Conservation (phyloP, 2,888 invertebrate genomes). For the Caenorhabditis sp. region DNA sequence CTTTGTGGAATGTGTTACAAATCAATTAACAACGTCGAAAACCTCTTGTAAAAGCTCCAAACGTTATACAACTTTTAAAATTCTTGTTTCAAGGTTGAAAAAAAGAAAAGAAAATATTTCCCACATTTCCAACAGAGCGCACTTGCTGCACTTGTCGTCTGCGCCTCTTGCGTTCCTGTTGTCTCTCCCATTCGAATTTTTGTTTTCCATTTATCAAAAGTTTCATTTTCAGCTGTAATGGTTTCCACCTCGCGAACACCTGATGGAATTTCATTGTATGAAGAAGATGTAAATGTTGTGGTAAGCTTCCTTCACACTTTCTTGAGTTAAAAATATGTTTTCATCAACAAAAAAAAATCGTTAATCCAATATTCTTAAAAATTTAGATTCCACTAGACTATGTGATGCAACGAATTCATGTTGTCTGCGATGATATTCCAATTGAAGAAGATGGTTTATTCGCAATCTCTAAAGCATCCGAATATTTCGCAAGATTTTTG, state of each 20-base stretch:
- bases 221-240: not conserved
- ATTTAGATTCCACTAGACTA: slow-evolving; percentile 25
- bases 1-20: too few species aligned
- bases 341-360: too few species aligned
- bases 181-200: too few species aligned
- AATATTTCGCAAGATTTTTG: slow-evolving; percentile 19
- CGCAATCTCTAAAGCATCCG: slow-evolving; percentile 28
- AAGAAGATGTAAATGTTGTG: not conserved
- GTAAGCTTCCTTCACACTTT: not conserved
- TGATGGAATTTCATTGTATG: not conserved
- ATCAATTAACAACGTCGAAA: too few species aligned
- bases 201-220: not conserved
- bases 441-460: slow-evolving; percentile 22
- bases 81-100: too few species aligned
- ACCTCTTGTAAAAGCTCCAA: too few species aligned
- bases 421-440: slow-evolving; percentile 8
- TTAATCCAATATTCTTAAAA: not conserved
- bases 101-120: too few species aligned
- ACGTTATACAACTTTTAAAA: too few species aligned
- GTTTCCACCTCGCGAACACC: not conserved
- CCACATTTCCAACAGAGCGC: too few species aligned
- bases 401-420: slow-evolving; percentile 5
- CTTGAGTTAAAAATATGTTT: not conserved
- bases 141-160: too few species aligned
- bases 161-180: too few species aligned